These are phyloP conservation scores for Ascidia mentula DNA, from an alignment of 23 tunicate genomes.

Conservation along the genomic window DNA sequence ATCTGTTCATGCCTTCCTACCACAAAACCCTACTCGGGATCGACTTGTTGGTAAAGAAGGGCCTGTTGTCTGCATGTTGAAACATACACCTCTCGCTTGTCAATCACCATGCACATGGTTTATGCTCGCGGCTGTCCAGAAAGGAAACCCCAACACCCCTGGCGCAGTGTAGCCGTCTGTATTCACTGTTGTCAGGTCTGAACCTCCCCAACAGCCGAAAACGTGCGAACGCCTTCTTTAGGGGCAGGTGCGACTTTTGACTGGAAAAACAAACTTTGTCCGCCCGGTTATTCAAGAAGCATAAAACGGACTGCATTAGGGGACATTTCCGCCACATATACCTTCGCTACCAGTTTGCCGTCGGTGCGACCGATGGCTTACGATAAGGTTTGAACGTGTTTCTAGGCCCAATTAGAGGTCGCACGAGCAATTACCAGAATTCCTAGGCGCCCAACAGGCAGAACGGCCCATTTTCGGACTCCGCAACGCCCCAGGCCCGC, in stretches of 20 bases:
- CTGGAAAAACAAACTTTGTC: not conserved
- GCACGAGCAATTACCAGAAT: not conserved
- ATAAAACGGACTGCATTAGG: not conserved
- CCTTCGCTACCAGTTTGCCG: not conserved
- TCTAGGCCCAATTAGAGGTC: not conserved
- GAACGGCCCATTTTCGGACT: not conserved
- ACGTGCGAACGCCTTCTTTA: not conserved
- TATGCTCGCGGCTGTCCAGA: not conserved
- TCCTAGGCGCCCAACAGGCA: not conserved
- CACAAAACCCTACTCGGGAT: too few relatives aligned
- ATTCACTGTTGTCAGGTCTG: not conserved
- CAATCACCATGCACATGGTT: not conserved
- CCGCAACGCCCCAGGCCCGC: not conserved
- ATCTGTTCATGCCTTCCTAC: not conserved
- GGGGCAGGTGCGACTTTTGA: not conserved
- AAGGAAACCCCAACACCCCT: not conserved
- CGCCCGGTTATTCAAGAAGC: not conserved
- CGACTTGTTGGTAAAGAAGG: not conserved
- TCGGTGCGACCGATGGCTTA: not conserved
- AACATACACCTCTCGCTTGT: not conserved
- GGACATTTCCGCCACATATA: not conserved
- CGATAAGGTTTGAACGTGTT: not conserved
- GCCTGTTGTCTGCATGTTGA: not conserved
- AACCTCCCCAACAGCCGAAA: not conserved
- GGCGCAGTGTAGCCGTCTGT: not conserved